Conservation (phyloP, 2,888 invertebrate species). For the Cataglyphis livida region DNA sequence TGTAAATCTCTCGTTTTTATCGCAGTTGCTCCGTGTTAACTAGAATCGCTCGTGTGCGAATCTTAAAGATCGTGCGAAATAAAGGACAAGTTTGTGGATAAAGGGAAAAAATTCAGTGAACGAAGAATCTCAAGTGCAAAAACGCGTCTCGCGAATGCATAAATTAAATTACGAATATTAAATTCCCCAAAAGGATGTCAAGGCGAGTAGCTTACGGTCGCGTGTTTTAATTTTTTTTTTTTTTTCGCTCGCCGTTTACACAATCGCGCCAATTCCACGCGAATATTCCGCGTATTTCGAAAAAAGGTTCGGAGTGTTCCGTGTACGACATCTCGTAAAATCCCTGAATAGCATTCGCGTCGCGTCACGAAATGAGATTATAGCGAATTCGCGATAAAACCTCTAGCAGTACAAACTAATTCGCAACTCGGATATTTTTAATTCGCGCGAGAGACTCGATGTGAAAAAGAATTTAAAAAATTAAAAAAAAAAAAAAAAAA, state of each 20-base stretch:
- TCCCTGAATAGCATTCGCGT: slow-evolving; percentile 9
- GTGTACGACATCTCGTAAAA: slow-evolving; percentile 26
- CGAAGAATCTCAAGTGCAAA: background rate
- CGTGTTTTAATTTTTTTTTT: background rate
- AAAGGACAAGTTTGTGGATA: background rate
- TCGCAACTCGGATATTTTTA: slow-evolving; percentile 28
- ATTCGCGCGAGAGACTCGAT: slow-evolving; percentile 12
- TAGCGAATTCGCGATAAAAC: slow-evolving; percentile 20
- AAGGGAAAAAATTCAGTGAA: background rate
- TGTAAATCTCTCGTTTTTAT: background rate
- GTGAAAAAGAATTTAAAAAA: background rate
- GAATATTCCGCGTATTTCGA: background rate
- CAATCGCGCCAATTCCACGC: slow-evolving; percentile 10
- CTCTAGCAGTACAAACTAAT: slow-evolving; percentile 16
- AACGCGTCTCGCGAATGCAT: background rate
- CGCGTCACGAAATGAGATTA: slow-evolving; percentile 30
- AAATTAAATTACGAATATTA: background rate
- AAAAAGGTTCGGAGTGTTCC: background rate
- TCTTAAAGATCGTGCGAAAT: background rate
- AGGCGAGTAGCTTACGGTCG: background rate
- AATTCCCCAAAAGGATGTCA: slow-evolving; percentile 13
- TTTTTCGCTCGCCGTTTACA: slow-evolving; percentile 23
- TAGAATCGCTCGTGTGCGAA: background rate
- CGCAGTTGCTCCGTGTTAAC: background rate
- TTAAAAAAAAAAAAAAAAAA: background rate